These are phyloP conservation scores for Scaeva pyrastri DNA, from an alignment of 2,888 invertebrate species.

Conservation along the genomic window DNA sequence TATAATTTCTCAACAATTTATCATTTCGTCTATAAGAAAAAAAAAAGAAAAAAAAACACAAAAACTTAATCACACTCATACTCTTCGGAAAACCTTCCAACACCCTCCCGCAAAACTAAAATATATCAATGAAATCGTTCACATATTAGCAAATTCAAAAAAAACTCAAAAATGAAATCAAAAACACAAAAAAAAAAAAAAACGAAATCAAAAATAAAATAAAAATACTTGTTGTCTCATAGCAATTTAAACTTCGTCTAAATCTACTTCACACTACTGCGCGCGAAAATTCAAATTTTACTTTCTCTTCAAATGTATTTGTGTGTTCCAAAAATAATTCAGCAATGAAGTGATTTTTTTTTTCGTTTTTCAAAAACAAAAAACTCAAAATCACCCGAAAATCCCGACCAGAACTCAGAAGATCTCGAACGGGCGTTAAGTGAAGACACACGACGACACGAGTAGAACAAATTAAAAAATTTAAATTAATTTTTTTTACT, in stretches of 20 bases:
- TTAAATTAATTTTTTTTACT: slow-evolving; percentile 50
- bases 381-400: slow-evolving; percentile 80
- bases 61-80: slow-evolving; percentile 44
- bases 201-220: slow-evolving; percentile 10
- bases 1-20: slow-evolving; percentile 69
- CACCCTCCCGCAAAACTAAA: slow-evolving; percentile 27
- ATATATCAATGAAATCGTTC: slow-evolving; percentile 36
- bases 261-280: slow-evolving; percentile 12
- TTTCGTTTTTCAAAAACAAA: slow-evolving; percentile 67
- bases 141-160: slow-evolving; percentile 60
- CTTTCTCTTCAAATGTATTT: slow-evolving; percentile 43
- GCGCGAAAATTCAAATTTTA: slow-evolving; percentile 58
- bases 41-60: slow-evolving; percentile 5
- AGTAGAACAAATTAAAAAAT: slow-evolving; percentile 75
- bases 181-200: slow-evolving; percentile 37
- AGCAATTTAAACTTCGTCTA: slow-evolving; percentile 22
- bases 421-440: slow-evolving; percentile 84
- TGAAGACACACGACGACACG: slow-evolving; percentile 80
- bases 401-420: slow-evolving; percentile 81
- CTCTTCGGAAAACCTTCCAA: neutral
- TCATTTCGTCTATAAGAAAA: slow-evolving; percentile 50
- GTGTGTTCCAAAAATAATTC: slow-evolving; percentile 83
- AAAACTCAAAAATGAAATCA: slow-evolving; percentile 21
- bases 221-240: slow-evolving; percentile 33
- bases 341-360: slow-evolving; percentile 78